A percentile compares a stretch with the other conserved stretches of the same genome.
Conservation (phyloP, 2,888 invertebrate genomes). For the Acrobeloides nanus region DNA sequence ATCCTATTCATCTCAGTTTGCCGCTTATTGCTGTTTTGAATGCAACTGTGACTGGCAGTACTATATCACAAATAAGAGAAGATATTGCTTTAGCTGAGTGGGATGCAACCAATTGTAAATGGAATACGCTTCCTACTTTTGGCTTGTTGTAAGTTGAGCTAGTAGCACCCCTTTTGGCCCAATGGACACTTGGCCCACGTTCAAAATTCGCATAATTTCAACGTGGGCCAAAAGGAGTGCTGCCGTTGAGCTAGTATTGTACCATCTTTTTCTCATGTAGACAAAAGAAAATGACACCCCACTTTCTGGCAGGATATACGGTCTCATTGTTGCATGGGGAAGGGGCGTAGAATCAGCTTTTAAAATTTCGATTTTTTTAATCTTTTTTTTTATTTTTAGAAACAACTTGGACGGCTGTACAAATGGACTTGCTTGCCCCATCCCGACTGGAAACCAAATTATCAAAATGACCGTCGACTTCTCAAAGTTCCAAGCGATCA, state of each 20-base stretch:
- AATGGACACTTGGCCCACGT: no score
- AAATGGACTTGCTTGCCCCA: slow-evolving; percentile 25
- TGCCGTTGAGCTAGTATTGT: no score
- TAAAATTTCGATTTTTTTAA: not conserved
- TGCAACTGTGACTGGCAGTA: slow-evolving; percentile 25
- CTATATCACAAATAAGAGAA: slow-evolving; percentile 25
- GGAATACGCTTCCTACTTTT: slow-evolving; percentile 34
- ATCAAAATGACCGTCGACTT: slow-evolving; percentile 24
- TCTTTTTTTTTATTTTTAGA: slow-evolving; percentile 7
- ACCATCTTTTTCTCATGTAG: no score
- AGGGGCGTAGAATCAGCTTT: no score
- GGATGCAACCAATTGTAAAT: slow-evolving; percentile 29
- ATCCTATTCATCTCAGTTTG: slow-evolving; percentile 33
- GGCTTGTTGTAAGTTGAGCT: slow-evolving; percentile 34
- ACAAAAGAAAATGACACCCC: no score
- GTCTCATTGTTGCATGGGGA: no score
- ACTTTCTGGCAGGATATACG: no score
- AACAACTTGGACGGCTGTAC: slow-evolving; percentile 22
- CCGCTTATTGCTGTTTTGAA: slow-evolving; percentile 33
- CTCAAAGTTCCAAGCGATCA: slow-evolving; percentile 21
- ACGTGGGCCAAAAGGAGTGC: no score
- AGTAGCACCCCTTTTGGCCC: no score
- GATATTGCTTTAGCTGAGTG: no score
- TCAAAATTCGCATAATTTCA: no score
- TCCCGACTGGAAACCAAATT: slow-evolving; percentile 15